phyloP scores from a whole-genome alignment of 2,113 vertebrate genomes.

The Felis chaus region DNA sequence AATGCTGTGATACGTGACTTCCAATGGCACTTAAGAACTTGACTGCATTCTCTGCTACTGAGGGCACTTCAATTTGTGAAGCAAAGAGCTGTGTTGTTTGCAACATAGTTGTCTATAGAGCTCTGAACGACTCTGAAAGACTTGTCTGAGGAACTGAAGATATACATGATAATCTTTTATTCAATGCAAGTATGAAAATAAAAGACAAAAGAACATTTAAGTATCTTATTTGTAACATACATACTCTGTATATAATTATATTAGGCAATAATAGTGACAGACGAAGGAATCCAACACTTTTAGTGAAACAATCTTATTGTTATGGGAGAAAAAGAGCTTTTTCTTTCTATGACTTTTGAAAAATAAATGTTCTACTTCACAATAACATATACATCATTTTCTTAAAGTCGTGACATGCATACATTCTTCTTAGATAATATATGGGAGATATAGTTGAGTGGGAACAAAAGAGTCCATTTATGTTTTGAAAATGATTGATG shows the following conservation, averaged over 20 bases:
- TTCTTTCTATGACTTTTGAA: slow-evolving; percentile 16
- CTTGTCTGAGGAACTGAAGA: neutral
- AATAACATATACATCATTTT: slow-evolving; percentile 18
- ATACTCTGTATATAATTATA: neutral
- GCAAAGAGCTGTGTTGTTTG: neutral
- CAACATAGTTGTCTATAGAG: neutral
- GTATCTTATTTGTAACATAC: neutral
- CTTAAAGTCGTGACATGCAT: neutral
- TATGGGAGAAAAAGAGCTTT: neutral
- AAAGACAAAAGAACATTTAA: neutral
- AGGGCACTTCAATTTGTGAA: neutral
- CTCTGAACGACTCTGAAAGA: neutral
- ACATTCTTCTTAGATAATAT: neutral
- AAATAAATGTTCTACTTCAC: slow-evolving; percentile 2
- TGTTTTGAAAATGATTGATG: slow-evolving; percentile 29
- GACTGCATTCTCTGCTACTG: neutral
- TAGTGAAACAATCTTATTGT: neutral
- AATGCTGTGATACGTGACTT: neutral
- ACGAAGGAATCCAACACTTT: neutral
- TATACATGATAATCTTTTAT: neutral
- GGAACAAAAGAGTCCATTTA: slow-evolving; percentile 18
- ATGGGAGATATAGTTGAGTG: neutral
- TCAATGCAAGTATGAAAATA: neutral
- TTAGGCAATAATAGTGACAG: neutral
- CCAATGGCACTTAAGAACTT: neutral